Evolutionary conservation across 37 sponge, comb jelly and placozoan genomes (phyloP).

Genomic region (Ianthella basta): DNA sequence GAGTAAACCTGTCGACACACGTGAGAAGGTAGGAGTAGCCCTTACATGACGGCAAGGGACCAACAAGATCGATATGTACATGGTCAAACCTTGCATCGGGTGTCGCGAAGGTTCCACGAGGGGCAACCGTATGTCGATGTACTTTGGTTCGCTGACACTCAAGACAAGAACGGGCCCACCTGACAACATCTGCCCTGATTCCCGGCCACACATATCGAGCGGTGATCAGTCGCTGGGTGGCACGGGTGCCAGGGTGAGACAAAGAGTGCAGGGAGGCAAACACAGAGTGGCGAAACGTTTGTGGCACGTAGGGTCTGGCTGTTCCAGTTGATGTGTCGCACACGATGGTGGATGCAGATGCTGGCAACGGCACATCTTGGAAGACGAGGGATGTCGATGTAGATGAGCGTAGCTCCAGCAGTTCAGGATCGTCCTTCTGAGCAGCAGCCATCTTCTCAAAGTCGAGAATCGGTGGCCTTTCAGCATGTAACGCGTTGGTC

Average conservation of each 20-base stretch:
- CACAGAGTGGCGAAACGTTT: slow-evolving; percentile 17
- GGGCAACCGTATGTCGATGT: slow-evolving; percentile 49
- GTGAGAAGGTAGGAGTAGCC: slow-evolving; percentile 56
- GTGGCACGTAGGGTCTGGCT: slow-evolving; percentile 36
- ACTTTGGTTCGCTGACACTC: slow-evolving; percentile 56
- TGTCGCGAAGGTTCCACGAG: slow-evolving; percentile 19
- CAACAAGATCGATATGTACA: slow-evolving; percentile 56
- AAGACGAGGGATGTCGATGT: background rate
- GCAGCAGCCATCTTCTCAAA: slow-evolving; percentile 23
- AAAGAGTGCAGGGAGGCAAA: slow-evolving; percentile 38
- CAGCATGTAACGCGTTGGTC: background rate
- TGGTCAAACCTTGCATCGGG: slow-evolving; percentile 54
- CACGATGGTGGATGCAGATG: background rate
- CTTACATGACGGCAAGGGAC: slow-evolving; percentile 49
- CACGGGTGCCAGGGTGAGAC: slow-evolving; percentile 52
- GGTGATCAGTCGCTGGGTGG: slow-evolving; percentile 43
- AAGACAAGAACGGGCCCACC: slow-evolving; percentile 44
- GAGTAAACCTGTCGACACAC: slow-evolving; percentile 50
- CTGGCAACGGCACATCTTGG: background rate
- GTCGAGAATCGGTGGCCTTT: slow-evolving; percentile 13
- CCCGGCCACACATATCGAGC: slow-evolving; percentile 51
- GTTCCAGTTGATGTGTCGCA: slow-evolving; percentile 42
- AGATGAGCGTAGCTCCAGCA: background rate
- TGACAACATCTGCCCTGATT: slow-evolving; percentile 45
- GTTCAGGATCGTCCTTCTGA: slow-evolving; percentile 17